phyloP scores from a whole-genome alignment of 2,888 invertebrate genomes.

The Chydorus sphaericus region DNA sequence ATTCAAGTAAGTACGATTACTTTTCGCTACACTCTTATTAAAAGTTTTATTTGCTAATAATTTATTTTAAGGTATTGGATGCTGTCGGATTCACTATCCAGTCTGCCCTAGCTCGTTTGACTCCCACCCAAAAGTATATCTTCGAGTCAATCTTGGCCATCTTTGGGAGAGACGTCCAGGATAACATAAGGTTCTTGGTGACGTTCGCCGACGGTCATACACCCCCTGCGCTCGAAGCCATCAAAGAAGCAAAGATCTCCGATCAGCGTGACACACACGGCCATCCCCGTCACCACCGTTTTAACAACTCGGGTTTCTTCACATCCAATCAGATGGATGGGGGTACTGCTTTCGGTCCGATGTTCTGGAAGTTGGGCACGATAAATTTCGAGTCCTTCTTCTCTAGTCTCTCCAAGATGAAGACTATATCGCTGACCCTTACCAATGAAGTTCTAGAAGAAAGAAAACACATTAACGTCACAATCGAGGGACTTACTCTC shows the following conservation, averaged over 20 bases:
- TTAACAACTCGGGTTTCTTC: neutral
- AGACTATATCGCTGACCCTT: conserved; percentile 16
- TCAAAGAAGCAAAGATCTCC: neutral
- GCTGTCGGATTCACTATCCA: conserved; percentile 2
- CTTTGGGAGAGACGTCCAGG: neutral
- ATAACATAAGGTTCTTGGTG: neutral
- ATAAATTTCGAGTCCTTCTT: conserved; percentile 18
- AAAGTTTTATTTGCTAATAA: too few species aligned
- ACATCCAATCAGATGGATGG: neutral
- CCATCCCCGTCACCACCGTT: neutral
- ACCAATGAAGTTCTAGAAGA: conserved; percentile 20
- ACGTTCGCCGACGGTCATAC: neutral
- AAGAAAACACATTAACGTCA: conserved; percentile 16
- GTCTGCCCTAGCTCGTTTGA: neutral
- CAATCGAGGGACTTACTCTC: conserved; percentile 15
- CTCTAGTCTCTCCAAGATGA: conserved; percentile 12
- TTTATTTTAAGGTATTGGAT: neutral
- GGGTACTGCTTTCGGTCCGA: neutral
- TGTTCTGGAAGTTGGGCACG: conserved; percentile 19
- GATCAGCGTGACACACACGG: neutral
- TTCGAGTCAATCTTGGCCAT: conserved; percentile 6
- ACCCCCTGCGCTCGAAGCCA: neutral
- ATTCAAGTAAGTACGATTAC: too few species aligned
- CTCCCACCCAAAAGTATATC: neutral
- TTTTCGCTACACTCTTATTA: too few species aligned